phyloP scores from a whole-genome alignment of 1,140 invertebrate genomes.

The Aphelenchoides fujianensis region DNA sequence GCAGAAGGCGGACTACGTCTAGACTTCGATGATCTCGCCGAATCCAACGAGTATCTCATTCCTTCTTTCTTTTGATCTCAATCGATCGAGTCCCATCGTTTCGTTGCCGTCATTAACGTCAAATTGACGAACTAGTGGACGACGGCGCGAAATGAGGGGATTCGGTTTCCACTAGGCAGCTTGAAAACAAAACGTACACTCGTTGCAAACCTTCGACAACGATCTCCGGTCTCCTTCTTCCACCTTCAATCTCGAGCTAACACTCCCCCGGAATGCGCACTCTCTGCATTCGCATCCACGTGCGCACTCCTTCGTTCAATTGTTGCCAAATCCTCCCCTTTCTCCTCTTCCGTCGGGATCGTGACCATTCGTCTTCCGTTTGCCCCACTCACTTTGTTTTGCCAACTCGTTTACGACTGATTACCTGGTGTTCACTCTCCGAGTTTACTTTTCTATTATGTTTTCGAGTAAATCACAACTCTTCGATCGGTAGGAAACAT shows the following conservation, averaged over 20 bases:
- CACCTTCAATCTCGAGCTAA: no score
- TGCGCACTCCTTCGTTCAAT: no score
- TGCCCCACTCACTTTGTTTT: slow-evolving; percentile 2
- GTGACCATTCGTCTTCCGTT: not conserved
- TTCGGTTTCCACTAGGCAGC: no score
- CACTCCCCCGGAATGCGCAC: no score
- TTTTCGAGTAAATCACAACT: not conserved
- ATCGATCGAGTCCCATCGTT: not conserved
- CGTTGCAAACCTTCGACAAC: not conserved
- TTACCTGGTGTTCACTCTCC: slow-evolving; percentile 1
- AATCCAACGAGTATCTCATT: not conserved
- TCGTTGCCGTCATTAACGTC: no score
- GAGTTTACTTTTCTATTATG: not conserved
- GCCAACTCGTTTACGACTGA: not conserved
- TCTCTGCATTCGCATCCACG: no score
- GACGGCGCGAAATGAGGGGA: no score
- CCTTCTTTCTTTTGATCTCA: not conserved
- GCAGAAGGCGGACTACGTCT: slow-evolving; percentile 23
- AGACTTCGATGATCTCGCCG: not conserved
- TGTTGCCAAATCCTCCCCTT: slow-evolving; percentile 5
- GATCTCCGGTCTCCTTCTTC: not conserved
- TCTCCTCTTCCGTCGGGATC: not conserved
- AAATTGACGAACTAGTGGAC: not conserved
- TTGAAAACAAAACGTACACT: no score
- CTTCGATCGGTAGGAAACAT: no score